Conservation (phyloP, 92 coral and sea anemone genomes). For the Desmophyllum pertusum region DNA sequence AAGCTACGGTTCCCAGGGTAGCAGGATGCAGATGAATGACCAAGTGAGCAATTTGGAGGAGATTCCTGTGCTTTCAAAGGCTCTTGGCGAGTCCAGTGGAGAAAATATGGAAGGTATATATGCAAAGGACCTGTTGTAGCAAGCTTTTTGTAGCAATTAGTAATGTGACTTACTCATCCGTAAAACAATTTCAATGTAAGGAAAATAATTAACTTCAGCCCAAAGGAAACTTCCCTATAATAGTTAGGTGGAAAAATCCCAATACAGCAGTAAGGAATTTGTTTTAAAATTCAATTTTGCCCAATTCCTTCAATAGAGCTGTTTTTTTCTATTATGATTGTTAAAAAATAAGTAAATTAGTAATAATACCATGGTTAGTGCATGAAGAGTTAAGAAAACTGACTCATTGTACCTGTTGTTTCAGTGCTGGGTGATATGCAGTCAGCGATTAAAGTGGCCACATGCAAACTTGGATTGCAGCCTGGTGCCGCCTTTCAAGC, state of each 20-base stretch:
- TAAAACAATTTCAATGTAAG: no score
- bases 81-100: conserved; percentile 10
- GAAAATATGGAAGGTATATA: conserved; percentile 46
- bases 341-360: no score
- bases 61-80: conserved; percentile 65
- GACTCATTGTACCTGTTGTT: neutral
- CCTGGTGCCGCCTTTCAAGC: conserved; percentile 95
- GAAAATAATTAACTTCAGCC: no score
- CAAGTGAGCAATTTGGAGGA: conserved; percentile 85
- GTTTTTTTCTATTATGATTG: no score
- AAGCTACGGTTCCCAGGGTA: conserved; percentile 63
- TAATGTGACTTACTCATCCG: no score
- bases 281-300: no score
- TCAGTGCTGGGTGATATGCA: conserved; percentile 71
- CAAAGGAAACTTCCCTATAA: no score
- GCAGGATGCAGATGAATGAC: conserved; percentile 73
- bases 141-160: neutral
- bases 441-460: conserved; percentile 88
- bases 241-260: no score
- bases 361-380: no score
- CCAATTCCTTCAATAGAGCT: no score
- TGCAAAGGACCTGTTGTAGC: neutral
- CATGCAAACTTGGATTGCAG: conserved; percentile 88
- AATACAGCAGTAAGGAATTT: no score
- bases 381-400: no score